These are phyloP conservation scores for Cephus spinipes DNA, from an alignment of 2,888 invertebrate genomes.

Conservation along the genomic window DNA sequence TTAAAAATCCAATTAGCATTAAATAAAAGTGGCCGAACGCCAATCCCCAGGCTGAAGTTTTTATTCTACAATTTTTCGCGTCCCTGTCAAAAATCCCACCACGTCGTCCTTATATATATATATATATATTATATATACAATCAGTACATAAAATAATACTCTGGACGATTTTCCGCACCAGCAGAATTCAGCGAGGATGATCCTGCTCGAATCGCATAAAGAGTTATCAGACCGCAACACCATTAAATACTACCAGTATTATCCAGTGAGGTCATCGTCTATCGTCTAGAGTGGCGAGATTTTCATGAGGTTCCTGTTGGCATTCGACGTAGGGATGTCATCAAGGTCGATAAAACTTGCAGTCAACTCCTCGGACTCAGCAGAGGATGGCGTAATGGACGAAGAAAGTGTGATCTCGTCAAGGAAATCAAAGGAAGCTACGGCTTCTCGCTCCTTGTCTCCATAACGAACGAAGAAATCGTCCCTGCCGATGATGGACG, in stretches of 20 bases:
- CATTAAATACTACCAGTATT: too few species aligned
- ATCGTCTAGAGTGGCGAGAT: constrained; percentile 47
- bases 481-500: constrained; percentile 81
- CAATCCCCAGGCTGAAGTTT: too few species aligned
- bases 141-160: too few species aligned
- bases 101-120: too few species aligned
- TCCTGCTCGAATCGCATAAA: not conserved
- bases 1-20: too few species aligned
- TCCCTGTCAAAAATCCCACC: too few species aligned
- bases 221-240: not conserved
- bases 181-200: not conserved
- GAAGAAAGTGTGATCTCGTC: constrained; percentile 71
- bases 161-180: too few species aligned
- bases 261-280: too few species aligned
- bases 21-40: too few species aligned
- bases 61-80: too few species aligned
- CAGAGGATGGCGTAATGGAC: constrained; percentile 31
- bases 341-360: constrained; percentile 38
- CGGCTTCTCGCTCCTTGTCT: constrained; percentile 81
- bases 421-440: constrained; percentile 84
- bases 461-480: constrained; percentile 85
- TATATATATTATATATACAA: too few species aligned
- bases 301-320: constrained; percentile 49
- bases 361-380: constrained; percentile 31
- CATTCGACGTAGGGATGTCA: constrained; percentile 35